A percentile compares a stretch with the other conserved stretches of the same genome.
Evolutionary conservation across 2,888 invertebrate genomes (phyloP).

Genomic region (Nipponacmea schrenckii): DNA sequence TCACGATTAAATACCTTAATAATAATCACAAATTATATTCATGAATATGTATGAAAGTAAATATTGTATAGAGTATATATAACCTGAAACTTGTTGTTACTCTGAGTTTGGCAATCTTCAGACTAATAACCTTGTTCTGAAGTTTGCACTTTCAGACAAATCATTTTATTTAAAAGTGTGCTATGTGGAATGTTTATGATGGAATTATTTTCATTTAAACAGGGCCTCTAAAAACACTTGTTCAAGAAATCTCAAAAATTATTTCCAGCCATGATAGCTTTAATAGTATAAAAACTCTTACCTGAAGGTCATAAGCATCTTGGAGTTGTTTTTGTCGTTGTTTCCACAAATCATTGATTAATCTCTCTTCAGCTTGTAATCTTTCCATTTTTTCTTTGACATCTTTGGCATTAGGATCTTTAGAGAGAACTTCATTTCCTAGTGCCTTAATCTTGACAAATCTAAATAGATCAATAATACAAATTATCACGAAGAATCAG

Average conservation of each 20-base stretch:
- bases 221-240: neutral
- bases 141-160: no score
- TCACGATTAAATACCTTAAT: conserved; percentile 88
- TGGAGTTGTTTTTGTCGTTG: conserved; percentile 87
- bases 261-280: neutral
- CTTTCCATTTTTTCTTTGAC: conserved; percentile 76
- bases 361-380: conserved; percentile 80
- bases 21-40: conserved; percentile 9
- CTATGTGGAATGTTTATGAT: no score
- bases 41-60: no score
- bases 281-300: conserved; percentile 23
- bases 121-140: no score
- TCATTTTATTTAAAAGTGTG: no score
- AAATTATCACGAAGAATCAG: no score
- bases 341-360: conserved; percentile 81
- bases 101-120: no score
- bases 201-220: no score
- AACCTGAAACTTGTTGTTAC: no score
- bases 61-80: no score
- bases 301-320: conserved; percentile 87
- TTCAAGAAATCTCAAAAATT: neutral
- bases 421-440: conserved; percentile 72
- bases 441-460: conserved; percentile 65
- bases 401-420: conserved; percentile 80
- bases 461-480: conserved; percentile 3